These are phyloP conservation scores for Microdon myrmicae DNA, from an alignment of 2,888 invertebrate species.

Conservation along the genomic window DNA sequence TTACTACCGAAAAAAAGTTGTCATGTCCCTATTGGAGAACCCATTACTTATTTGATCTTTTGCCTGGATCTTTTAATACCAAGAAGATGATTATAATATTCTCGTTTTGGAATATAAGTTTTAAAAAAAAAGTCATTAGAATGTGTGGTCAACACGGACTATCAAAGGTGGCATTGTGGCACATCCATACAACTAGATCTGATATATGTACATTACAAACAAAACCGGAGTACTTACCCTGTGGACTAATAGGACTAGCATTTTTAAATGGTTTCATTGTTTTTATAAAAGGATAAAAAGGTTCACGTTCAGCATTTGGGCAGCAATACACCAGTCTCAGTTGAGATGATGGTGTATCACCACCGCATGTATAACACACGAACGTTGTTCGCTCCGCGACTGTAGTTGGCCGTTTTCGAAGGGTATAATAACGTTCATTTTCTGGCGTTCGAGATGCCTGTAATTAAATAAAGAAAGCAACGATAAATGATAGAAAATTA, in stretches of 20 bases:
- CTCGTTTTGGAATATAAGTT: not conserved
- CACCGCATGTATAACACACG: constrained; percentile 90
- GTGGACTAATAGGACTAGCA: constrained; percentile 88
- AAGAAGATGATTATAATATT: not conserved
- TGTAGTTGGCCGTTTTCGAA: constrained; percentile 80
- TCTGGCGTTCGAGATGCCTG: constrained; percentile 79
- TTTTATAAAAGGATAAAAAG: constrained; percentile 90
- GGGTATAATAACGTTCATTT: constrained; percentile 81
- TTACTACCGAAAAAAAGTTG: too few relatives aligned
- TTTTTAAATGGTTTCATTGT: constrained; percentile 82
- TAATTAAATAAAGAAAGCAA: constrained; percentile 51
- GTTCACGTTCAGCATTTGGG: constrained; percentile 85
- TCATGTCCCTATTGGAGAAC: too few relatives aligned
- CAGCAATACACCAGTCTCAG: constrained; percentile 86
- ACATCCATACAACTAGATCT: not conserved
- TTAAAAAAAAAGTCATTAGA: not conserved
- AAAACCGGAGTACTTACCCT: constrained; percentile 74
- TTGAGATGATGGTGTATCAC: constrained; percentile 81
- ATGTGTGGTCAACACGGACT: not conserved
- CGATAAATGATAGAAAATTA: constrained; percentile 1
- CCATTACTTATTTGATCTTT: too few relatives aligned
- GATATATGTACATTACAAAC: constrained; percentile 4
- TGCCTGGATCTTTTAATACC: too few relatives aligned
- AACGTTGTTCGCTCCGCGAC: constrained; percentile 76
- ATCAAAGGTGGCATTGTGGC: not conserved